A percentile compares a stretch with the other conserved stretches of the same genome.
These are phyloP conservation scores for Mesaphorura yosii DNA, from an alignment of 1,140 invertebrate species.

Conservation along the genomic window DNA sequence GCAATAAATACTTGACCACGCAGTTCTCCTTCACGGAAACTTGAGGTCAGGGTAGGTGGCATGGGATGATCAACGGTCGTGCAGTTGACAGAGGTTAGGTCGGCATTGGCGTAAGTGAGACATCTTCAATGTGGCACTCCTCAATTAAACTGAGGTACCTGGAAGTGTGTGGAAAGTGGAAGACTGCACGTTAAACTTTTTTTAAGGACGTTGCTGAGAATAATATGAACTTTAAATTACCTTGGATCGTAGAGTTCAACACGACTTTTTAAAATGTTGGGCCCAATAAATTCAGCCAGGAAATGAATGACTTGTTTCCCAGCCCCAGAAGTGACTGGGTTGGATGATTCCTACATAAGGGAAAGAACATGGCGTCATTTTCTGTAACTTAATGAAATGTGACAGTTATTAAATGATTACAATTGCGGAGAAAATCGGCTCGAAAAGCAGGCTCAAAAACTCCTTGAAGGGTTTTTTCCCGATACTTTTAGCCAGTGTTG, in stretches of 20 bases:
- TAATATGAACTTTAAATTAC: too few relatives aligned
- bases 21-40: too few relatives aligned
- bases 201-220: too few relatives aligned
- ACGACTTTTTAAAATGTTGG: conserved; percentile 42
- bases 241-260: conserved; percentile 43
- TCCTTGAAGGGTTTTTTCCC: conserved; percentile 44
- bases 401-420: conserved; percentile 35
- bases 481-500: conserved; percentile 40
- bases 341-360: conserved; percentile 41
- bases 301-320: conserved; percentile 43
- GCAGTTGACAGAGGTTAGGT: too few relatives aligned
- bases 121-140: too few relatives aligned
- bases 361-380: conserved; percentile 14
- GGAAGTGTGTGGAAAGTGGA: too few relatives aligned
- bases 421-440: conserved; percentile 43
- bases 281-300: conserved; percentile 40
- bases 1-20: too few relatives aligned
- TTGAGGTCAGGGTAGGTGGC: too few relatives aligned
- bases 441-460: conserved; percentile 42
- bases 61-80: too few relatives aligned
- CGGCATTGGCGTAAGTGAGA: too few relatives aligned
- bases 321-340: conserved; percentile 42
- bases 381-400: conserved; percentile 7
- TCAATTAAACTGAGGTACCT: too few relatives aligned
- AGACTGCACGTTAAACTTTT: too few relatives aligned